phyloP scores from a whole-genome alignment of 2,113 vertebrate genomes.

The Rhinichthys klamathensis region DNA sequence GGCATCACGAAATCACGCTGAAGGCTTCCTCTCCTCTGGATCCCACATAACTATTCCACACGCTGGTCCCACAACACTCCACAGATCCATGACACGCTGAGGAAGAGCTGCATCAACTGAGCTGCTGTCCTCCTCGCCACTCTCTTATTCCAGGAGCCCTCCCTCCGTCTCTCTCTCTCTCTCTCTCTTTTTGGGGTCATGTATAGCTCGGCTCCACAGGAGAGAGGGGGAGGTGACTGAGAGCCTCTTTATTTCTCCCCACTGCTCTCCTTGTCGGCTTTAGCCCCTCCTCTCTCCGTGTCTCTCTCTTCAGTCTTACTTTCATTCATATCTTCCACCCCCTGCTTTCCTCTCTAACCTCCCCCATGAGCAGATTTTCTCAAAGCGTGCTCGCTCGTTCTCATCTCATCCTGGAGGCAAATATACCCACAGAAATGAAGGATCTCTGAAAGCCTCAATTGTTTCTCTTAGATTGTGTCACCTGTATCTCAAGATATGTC shows the following conservation, averaged over 20 bases:
- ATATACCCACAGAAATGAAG: neutral
- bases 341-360: slow-evolving; percentile 49
- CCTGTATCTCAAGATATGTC: neutral
- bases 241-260: slow-evolving; percentile 76
- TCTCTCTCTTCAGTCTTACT: slow-evolving; percentile 74
- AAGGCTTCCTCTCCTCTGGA: slow-evolving; percentile 59
- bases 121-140: slow-evolving; percentile 45
- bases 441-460: neutral
- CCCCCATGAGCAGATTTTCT: slow-evolving; percentile 48
- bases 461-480: neutral
- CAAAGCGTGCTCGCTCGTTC: slow-evolving; percentile 51
- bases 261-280: slow-evolving; percentile 72
- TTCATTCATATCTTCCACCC: slow-evolving; percentile 75
- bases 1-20: slow-evolving; percentile 70
- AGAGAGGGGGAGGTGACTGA: slow-evolving; percentile 71
- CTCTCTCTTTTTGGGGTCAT: slow-evolving; percentile 69
- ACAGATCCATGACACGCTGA: slow-evolving; percentile 69
- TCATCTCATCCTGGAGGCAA: slow-evolving; percentile 34
- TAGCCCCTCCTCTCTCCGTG: slow-evolving; percentile 62
- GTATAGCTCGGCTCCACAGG: slow-evolving; percentile 71
- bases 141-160: slow-evolving; percentile 53
- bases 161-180: slow-evolving; percentile 60
- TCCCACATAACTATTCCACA: slow-evolving; percentile 55
- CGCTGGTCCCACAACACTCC: slow-evolving; percentile 48
- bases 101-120: slow-evolving; percentile 52